Evolutionary conservation across 2,888 invertebrate genomes (phyloP).

Genomic region (Ophion ellenae): DNA sequence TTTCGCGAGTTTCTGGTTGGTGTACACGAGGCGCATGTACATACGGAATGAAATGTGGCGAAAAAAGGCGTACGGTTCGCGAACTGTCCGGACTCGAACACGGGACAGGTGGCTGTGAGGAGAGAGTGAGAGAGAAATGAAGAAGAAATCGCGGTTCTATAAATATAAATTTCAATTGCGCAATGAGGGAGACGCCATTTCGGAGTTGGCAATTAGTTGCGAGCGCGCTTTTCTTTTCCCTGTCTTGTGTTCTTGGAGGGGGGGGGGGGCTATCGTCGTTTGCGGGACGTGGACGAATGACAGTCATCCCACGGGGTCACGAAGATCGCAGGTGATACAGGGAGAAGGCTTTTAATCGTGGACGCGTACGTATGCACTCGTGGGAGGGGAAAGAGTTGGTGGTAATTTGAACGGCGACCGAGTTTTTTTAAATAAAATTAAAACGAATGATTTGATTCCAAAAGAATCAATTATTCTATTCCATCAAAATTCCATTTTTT

Average conservation of each 20-base stretch:
- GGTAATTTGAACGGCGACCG: background rate
- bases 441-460: background rate
- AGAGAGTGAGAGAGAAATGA: slow-evolving; percentile 1
- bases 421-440: no score
- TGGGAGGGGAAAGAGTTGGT: background rate
- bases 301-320: slow-evolving; percentile 56
- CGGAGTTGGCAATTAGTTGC: slow-evolving; percentile 54
- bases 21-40: slow-evolving; percentile 8
- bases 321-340: slow-evolving; percentile 49
- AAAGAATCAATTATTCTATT: no score
- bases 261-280: no score
- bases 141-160: slow-evolving; percentile 2
- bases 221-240: slow-evolving; percentile 11
- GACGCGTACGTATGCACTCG: background rate
- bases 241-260: background rate
- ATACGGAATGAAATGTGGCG: slow-evolving; percentile 13
- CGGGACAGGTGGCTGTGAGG: slow-evolving; percentile 49
- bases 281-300: slow-evolving; percentile 2
- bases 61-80: slow-evolving; percentile 36
- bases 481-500: no score
- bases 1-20: slow-evolving; percentile 52
- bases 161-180: slow-evolving; percentile 32
- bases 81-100: slow-evolving; percentile 39
- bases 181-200: slow-evolving; percentile 33
- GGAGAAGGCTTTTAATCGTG: slow-evolving; percentile 33